phyloP scores from a whole-genome alignment of 2,797 vertebrate genomes.

The Syncerus caffer region DNA sequence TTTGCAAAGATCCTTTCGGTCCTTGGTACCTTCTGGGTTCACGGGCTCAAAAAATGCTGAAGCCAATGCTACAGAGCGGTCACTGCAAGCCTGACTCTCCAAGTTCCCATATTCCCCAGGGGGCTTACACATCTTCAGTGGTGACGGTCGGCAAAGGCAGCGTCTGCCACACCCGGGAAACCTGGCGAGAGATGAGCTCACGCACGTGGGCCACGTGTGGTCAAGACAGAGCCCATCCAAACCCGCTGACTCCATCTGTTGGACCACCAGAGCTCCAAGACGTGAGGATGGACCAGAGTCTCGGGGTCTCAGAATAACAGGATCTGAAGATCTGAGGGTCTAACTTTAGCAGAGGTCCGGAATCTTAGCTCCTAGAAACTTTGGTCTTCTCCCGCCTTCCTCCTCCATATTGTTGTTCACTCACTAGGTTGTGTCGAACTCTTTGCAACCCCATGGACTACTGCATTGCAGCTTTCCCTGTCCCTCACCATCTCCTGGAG shows the following conservation, averaged over 20 bases:
- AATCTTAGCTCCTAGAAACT: background rate
- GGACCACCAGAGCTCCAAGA: background rate
- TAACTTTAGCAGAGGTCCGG: background rate
- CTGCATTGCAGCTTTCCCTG: background rate
- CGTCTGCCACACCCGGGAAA: background rate
- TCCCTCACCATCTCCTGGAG: background rate
- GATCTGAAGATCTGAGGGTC: background rate
- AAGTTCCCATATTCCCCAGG: background rate
- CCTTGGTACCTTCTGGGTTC: background rate
- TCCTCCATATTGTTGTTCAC: background rate
- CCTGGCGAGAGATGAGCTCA: background rate
- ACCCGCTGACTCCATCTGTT: background rate
- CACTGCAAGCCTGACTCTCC: background rate
- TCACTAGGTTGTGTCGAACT: background rate
- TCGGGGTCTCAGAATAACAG: background rate
- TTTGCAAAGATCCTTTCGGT: background rate
- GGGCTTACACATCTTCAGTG: background rate
- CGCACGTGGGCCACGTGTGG: rapidly evolving
- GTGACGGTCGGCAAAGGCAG: background rate
- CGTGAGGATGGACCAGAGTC: background rate
- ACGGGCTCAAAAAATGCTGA: background rate
- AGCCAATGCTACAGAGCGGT: background rate
- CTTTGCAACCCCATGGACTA: background rate
- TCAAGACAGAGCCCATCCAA: background rate
- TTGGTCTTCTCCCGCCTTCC: background rate